A percentile compares a stretch with the other conserved stretches of the same genome.
Conservation (phyloP, 2,888 invertebrate genomes). For the Congeria kusceri region DNA sequence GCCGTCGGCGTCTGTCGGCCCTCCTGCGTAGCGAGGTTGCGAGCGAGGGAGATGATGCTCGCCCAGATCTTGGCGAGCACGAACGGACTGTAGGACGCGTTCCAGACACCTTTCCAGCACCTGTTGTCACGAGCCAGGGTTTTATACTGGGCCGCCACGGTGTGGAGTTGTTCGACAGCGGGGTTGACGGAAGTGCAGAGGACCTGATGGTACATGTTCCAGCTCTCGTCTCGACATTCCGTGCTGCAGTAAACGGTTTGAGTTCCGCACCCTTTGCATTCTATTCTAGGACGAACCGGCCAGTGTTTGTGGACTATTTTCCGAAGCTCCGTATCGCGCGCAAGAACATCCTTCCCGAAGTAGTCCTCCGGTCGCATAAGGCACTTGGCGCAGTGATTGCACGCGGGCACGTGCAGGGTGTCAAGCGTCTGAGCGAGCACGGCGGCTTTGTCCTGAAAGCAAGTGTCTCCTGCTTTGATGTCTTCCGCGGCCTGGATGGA, state of each 20-base stretch:
- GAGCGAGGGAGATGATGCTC: slow-evolving; percentile 68
- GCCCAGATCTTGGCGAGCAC: slow-evolving; percentile 76
- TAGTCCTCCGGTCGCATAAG: slow-evolving; percentile 70
- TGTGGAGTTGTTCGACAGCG: slow-evolving; percentile 62
- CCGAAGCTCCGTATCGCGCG: slow-evolving; percentile 53
- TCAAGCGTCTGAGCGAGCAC: slow-evolving; percentile 73
- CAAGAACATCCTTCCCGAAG: slow-evolving; percentile 64
- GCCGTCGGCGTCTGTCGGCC: slow-evolving; percentile 57
- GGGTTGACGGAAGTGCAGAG: slow-evolving; percentile 73
- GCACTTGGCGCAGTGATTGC: slow-evolving; percentile 71
- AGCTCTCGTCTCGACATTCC: slow-evolving; percentile 70
- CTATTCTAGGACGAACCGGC: slow-evolving; percentile 60
- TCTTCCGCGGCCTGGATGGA: slow-evolving; percentile 60
- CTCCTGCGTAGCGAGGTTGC: slow-evolving; percentile 59
- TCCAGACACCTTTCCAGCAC: slow-evolving; percentile 72
- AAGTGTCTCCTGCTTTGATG: slow-evolving; percentile 59
- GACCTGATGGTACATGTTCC: slow-evolving; percentile 75
- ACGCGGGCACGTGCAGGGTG: slow-evolving; percentile 64
- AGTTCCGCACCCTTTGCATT: slow-evolving; percentile 66
- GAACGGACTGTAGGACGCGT: slow-evolving; percentile 76
- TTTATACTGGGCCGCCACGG: slow-evolving; percentile 67
- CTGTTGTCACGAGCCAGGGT: slow-evolving; percentile 41
- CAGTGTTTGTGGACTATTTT: slow-evolving; percentile 66
- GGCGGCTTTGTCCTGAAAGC: slow-evolving; percentile 70
- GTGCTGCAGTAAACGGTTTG: slow-evolving; percentile 72